phyloP scores from a whole-genome alignment of 2,797 vertebrate species.

The Distichodus sexfasciatus region DNA sequence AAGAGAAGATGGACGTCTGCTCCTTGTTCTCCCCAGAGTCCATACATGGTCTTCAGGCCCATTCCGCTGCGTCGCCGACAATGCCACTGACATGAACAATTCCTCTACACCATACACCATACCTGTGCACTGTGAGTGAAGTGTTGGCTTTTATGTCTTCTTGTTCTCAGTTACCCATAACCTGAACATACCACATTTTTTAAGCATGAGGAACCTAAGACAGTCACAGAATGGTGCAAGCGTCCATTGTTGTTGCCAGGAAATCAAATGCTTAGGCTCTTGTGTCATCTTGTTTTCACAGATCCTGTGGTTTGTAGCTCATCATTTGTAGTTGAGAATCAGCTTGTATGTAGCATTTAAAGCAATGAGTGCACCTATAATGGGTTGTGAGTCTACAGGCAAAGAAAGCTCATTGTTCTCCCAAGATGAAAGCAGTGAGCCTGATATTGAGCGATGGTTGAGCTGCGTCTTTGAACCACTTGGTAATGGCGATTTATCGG shows the following conservation, averaged over 20 bases:
- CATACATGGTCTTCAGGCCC: conserved; percentile 54
- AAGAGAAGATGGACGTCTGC: conserved; percentile 45
- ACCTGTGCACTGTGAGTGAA: conserved; percentile 76
- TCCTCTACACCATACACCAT: conserved; percentile 59
- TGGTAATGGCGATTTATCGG: conserved; percentile 36
- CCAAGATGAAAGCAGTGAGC: conserved; percentile 10
- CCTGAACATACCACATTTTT: neutral
- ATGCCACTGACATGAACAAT: conserved; percentile 51
- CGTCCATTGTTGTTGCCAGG: too few relatives aligned
- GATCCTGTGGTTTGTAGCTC: neutral
- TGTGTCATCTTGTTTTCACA: conserved; percentile 3
- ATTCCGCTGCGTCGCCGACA: conserved; percentile 70
- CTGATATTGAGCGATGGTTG: conserved; percentile 31
- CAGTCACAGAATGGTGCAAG: too few relatives aligned
- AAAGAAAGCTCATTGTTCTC: conserved; percentile 28
- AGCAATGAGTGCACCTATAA: neutral
- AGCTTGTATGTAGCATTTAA: conserved; percentile 17
- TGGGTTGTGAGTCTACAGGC: neutral
- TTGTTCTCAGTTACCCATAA: neutral
- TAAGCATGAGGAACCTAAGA: too few relatives aligned
- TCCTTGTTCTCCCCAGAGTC: conserved; percentile 51
- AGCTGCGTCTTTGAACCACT: conserved; percentile 3
- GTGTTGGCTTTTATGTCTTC: neutral
- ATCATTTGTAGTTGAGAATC: neutral
- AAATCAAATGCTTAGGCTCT: too few relatives aligned